Base-by-base conservation (phyloP, 2,888 invertebrate species). In the Sicus ferrugineus region DNA sequence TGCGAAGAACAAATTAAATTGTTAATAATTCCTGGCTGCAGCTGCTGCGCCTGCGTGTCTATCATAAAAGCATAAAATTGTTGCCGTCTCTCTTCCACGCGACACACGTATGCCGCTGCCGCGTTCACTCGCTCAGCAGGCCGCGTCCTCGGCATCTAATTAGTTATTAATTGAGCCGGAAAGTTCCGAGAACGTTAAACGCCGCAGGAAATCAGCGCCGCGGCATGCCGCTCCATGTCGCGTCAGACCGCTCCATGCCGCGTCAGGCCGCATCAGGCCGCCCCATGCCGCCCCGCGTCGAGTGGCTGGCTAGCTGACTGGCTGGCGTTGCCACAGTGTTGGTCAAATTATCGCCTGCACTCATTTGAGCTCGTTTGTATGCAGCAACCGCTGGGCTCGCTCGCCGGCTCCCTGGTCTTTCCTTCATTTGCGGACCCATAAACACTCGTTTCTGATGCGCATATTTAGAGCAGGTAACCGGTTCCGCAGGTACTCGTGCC, bases 111-210 rank as follows among this genome's bases (percentile, higher is more conserved):
- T 30, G 42, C 28, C 28, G 48, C 28, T 16, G 11, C 11, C 6
- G 21, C 28, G 30, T 14, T 14, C 26, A 21, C 19, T 9, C 42
- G 50, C 42, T 16, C 42, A n/a, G 48, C 50, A 52, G 52, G 50
- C 58, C 26, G 2, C 68, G 58, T 68, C 68, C 62, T 68, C 68
- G 56, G 62, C 62, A 68, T 68, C 68, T 62, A 68, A 68, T 68
- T 68, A 68, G 68, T 68, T 68, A 68, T 68, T 68, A 68, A 62
- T 68, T 68, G 68, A 68, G 68, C 54, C 62, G 68, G 68, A 68
- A 62, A 68, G 68, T 68, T 68, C 68, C 54, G 68, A 68, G 68
- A 68, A 68, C 62, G 62, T 62, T 38, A 54, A 68, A 62, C 68
- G 68, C 68, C 61, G 68, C 68, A 68, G 68, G 68, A 68, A 68